phyloP scores from a whole-genome alignment of 2,113 vertebrate species.

The Onychostoma macrolepis region DNA sequence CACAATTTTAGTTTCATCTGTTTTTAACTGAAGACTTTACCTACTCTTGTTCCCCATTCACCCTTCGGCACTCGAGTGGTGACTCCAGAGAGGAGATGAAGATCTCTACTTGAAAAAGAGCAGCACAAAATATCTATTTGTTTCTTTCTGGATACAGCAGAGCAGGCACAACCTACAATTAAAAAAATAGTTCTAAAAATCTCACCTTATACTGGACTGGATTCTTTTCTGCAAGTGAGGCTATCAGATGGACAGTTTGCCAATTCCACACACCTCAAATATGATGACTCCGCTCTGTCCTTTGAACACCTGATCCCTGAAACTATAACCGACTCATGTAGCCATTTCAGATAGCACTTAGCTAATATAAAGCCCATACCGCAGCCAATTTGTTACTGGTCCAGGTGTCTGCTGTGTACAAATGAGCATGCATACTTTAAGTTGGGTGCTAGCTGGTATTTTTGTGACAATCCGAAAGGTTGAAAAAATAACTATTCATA shows the following conservation, averaged over 20 bases:
- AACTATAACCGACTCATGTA: background rate
- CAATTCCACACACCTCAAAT: background rate
- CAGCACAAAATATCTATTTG: constrained; percentile 46
- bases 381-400: constrained; percentile 18
- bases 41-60: constrained; percentile 20
- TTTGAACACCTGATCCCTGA: constrained; percentile 32
- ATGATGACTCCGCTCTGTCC: constrained; percentile 28
- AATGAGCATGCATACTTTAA: background rate
- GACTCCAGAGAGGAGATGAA: constrained; percentile 15
- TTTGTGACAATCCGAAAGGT: background rate
- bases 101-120: constrained; percentile 33
- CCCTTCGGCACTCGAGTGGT: constrained; percentile 13
- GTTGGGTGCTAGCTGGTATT: background rate
- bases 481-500: background rate
- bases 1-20: background rate
- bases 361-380: constrained; percentile 10
- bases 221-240: background rate
- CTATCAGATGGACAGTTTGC: background rate
- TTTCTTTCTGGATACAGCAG: constrained; percentile 38
- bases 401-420: background rate
- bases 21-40: background rate
- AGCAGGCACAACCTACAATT: background rate
- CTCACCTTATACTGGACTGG: background rate
- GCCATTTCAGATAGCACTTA: constrained; percentile 23
- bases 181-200: background rate